Base-by-base conservation (phyloP, 2,888 invertebrate genomes). In the Acrocyrtus sp. region DNA sequence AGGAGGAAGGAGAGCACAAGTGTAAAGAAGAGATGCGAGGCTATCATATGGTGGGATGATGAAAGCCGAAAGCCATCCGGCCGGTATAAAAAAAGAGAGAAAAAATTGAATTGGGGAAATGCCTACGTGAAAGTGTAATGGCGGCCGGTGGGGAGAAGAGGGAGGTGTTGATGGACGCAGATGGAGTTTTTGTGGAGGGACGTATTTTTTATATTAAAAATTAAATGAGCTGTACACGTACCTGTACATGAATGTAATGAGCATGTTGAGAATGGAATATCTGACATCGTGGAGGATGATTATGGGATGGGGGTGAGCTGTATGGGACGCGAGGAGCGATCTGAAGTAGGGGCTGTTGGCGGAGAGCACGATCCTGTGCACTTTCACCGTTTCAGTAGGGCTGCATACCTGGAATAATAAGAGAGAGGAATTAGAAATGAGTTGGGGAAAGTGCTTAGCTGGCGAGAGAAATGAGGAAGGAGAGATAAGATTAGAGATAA, bases 171-270 rank as follows among this genome's bases (percentile, higher is more conserved):
- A n/a, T n/a, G n/a, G n/a, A n/a, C n/a, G n/a, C n/a, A n/a, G n/a
- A n/a, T 29, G 47, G 10, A 8, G 17, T 29, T 12, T 17, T n/a
- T 12, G 41, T 26, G n/a, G 4, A 60, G 21, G 6, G n/a, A n/a
- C n/a, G n/a, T n/a, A n/a, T n/a, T n/a, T n/a, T n/a, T n/a, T n/a
- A n/a, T n/a, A n/a, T n/a, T n/a, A 10, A 17, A n/a, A 47, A 60
- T 17, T 19, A 8, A 34, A 26, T 27, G 27, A 19, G 22, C 22
- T 48, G 8, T 2, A 48, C 8, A 24, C 69, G 63, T 69, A 80
- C 80, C 80, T 77, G 76, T 80, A 80, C 79, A 80, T 80, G 72
- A 80, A 80, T 60, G 78, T 79, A 73, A 80, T 79, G 74, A 80
- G 77, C 69, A 76, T 76, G 72, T 78, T 79, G 69, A 80, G 77